A percentile compares a stretch with the other conserved stretches of the same genome.
Conservation (phyloP, 2,797 vertebrate species). For the Anguilla obscura region DNA sequence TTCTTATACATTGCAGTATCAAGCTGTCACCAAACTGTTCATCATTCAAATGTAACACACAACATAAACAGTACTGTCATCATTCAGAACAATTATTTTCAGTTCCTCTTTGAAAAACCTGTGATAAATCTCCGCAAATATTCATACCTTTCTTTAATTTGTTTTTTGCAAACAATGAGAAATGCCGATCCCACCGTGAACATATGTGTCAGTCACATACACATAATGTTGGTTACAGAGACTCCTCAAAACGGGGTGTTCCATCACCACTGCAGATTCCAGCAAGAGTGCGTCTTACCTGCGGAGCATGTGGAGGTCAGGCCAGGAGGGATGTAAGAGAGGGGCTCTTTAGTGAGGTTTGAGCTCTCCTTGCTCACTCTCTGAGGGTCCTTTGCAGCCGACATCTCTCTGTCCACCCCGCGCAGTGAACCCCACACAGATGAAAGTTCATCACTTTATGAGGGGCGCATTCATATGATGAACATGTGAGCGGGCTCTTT, state of each 20-base stretch:
- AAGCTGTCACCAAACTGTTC: not conserved
- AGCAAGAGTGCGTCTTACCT: not conserved
- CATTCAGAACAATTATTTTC: not conserved
- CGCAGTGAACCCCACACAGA: slow-evolving; percentile 74
- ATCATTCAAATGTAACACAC: not conserved
- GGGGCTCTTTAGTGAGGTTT: not conserved
- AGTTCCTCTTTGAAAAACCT: not conserved
- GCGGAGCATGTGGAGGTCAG: not conserved
- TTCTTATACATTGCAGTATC: not conserved
- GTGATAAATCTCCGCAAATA: not conserved
- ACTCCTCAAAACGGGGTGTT: not conserved
- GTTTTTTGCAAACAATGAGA: not conserved
- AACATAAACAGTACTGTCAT: not conserved
- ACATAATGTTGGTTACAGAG: not conserved
- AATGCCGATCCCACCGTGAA: not conserved
- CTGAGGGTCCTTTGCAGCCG: slow-evolving; percentile 53
- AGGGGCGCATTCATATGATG: slow-evolving; percentile 86
- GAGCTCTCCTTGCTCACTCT: not conserved
- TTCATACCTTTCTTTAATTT: not conserved
- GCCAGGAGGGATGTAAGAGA: not conserved
- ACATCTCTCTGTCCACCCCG: slow-evolving; percentile 44
- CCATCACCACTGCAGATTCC: not conserved
- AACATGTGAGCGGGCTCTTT: slow-evolving; percentile 90
- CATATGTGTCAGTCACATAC: not conserved
- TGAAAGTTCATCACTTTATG: slow-evolving; percentile 90